Conservation (phyloP, 2,797 vertebrate species). For the Periophthalmus magnuspinnatus region DNA sequence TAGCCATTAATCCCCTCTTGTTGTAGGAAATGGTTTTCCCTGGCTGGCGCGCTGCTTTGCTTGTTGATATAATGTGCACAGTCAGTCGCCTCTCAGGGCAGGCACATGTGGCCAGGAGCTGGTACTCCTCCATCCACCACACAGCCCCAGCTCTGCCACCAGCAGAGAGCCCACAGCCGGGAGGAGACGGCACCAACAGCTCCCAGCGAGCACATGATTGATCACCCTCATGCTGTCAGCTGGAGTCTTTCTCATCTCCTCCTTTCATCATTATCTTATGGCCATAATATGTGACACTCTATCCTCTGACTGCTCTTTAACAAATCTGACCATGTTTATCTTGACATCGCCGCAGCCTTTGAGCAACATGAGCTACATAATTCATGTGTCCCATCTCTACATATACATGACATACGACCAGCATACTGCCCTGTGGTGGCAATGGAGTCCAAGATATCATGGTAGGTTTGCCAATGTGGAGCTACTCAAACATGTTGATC, state of each 20-base stretch:
- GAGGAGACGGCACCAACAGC: slow-evolving; percentile 27
- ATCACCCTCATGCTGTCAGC: slow-evolving; percentile 61
- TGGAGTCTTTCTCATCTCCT: slow-evolving; percentile 63
- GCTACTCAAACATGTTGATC: neutral
- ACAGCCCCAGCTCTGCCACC: slow-evolving; percentile 26
- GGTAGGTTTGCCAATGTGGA: neutral
- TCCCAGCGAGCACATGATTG: slow-evolving; percentile 55
- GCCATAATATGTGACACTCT: slow-evolving; percentile 8
- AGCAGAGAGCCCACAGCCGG: slow-evolving; percentile 18
- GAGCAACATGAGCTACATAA: slow-evolving; percentile 32
- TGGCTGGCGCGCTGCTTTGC: slow-evolving; percentile 24
- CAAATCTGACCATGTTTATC: neutral
- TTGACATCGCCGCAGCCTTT: neutral
- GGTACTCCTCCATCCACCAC: slow-evolving; percentile 25
- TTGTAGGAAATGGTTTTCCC: slow-evolving; percentile 28
- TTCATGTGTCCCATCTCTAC: slow-evolving; percentile 30
- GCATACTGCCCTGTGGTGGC: slow-evolving; percentile 19
- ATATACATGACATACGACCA: neutral
- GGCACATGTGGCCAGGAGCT: slow-evolving; percentile 56
- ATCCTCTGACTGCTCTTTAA: slow-evolving; percentile 13
- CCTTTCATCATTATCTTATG: slow-evolving; percentile 44
- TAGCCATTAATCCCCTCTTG: slow-evolving; percentile 39
- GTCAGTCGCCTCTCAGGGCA: slow-evolving; percentile 53
- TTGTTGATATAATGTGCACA: slow-evolving; percentile 58
- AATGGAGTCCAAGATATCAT: slow-evolving; percentile 6